phyloP scores from a whole-genome alignment of 2,113 vertebrate species.

The Coptodon bakossiorum region DNA sequence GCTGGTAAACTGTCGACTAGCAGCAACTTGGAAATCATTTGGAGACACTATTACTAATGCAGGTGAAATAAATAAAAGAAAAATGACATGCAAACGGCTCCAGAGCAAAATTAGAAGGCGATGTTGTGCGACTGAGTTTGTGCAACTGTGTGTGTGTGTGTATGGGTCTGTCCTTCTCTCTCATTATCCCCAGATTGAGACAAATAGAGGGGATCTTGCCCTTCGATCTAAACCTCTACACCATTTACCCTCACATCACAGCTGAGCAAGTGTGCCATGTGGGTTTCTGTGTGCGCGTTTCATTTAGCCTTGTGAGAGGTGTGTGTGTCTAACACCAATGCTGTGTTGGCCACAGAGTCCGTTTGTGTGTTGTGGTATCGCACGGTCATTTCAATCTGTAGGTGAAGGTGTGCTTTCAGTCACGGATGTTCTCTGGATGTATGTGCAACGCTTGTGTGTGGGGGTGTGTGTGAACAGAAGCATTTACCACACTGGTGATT shows the following conservation, averaged over 20 bases:
- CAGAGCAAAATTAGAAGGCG: background rate
- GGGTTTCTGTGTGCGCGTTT: background rate
- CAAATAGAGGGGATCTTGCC: conserved; percentile 50
- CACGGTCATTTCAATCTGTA: background rate
- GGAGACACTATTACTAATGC: conserved; percentile 9
- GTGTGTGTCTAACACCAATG: background rate
- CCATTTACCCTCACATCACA: conserved; percentile 36
- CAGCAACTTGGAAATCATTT: conserved; percentile 21
- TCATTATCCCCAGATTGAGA: conserved; percentile 57
- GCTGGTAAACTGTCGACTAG: background rate
- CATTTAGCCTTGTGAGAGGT: background rate
- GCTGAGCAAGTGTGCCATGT: background rate
- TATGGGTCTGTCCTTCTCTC: conserved; percentile 34
- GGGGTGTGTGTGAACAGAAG: background rate
- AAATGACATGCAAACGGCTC: conserved; percentile 22
- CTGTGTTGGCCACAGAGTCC: background rate
- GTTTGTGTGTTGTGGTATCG: conserved; percentile 3
- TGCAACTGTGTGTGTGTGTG: background rate
- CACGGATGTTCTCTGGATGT: background rate
- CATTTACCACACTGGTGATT: conserved; percentile 7
- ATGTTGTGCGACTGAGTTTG: background rate
- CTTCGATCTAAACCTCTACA: conserved; percentile 41
- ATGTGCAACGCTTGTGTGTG: background rate
- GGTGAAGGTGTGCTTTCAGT: background rate
- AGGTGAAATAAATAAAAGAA: conserved; percentile 28